Conservation (phyloP, 2,113 vertebrate genomes). For the Petaurus breviceps region DNA sequence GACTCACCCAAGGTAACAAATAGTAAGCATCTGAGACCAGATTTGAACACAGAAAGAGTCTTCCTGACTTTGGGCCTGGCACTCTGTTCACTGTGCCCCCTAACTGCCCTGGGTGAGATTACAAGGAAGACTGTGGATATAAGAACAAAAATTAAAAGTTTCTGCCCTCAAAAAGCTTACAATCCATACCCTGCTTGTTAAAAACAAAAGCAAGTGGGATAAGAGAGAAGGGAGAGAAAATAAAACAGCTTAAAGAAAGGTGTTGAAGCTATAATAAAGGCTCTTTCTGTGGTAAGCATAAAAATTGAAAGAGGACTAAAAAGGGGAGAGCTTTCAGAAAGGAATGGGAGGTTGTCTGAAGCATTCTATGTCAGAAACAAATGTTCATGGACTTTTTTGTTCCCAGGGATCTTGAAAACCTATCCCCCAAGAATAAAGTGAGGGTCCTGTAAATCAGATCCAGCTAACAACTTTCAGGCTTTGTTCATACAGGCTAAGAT, state of each 20-base stretch:
- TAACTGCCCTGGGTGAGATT: background rate
- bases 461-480: background rate
- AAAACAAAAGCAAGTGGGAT: too few relatives aligned
- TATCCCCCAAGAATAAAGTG: background rate
- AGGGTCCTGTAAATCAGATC: background rate
- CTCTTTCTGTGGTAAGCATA: background rate
- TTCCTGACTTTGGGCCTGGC: background rate
- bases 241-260: background rate
- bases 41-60: background rate
- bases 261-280: background rate
- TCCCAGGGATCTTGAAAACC: slow-evolving; percentile 12
- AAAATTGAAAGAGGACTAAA: background rate
- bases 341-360: background rate
- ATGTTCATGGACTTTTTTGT: background rate
- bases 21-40: background rate
- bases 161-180: background rate
- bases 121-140: background rate
- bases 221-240: too few relatives aligned
- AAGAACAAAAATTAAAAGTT: background rate
- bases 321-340: background rate
- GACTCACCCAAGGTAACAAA: background rate
- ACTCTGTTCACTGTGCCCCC: background rate
- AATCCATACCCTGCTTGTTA: background rate
- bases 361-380: background rate
- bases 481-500: background rate